phyloP scores from a whole-genome alignment of 2,113 vertebrate genomes.

The Equus przewalskii region DNA sequence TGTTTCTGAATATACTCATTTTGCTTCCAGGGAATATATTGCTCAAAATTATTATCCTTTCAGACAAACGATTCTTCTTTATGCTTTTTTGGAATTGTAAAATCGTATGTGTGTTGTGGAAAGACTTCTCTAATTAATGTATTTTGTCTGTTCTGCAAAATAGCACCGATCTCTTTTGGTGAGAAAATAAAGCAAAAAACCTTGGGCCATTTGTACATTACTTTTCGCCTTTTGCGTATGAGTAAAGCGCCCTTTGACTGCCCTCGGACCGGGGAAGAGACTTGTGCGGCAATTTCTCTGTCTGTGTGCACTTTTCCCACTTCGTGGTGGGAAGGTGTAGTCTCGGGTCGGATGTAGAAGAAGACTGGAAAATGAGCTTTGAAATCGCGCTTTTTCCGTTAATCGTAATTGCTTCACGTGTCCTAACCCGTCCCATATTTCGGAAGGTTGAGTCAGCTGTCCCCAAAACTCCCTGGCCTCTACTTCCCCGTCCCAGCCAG shows the following conservation, averaged over 20 bases:
- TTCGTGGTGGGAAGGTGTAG: slow-evolving; percentile 24
- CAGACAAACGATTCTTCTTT: slow-evolving; percentile 59
- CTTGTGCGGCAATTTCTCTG: slow-evolving; percentile 4
- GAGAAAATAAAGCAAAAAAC: slow-evolving; percentile 62
- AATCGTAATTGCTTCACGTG: slow-evolving; percentile 59
- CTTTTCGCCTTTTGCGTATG: slow-evolving; percentile 68
- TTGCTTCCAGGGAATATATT: slow-evolving; percentile 45
- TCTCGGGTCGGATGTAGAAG: slow-evolving; percentile 39
- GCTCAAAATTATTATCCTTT: slow-evolving; percentile 70
- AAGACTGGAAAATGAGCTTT: slow-evolving; percentile 72
- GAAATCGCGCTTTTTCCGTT: slow-evolving; percentile 28
- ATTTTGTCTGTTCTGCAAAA: slow-evolving; percentile 55
- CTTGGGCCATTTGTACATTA: slow-evolving; percentile 26
- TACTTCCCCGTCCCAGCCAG: slow-evolving; percentile 80
- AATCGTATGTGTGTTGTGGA: slow-evolving; percentile 7
- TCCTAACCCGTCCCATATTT: slow-evolving; percentile 61
- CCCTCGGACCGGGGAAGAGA: background rate
- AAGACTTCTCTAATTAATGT: slow-evolving; percentile 66
- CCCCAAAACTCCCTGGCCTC: background rate
- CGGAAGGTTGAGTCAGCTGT: slow-evolving; percentile 75
- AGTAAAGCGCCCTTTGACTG: slow-evolving; percentile 39
- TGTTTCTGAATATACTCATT: slow-evolving; percentile 70
- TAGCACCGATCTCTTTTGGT: slow-evolving; percentile 50
- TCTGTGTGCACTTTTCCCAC: background rate
- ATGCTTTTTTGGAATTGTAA: background rate